These are phyloP conservation scores for Agrochola litura DNA, from an alignment of 2,888 invertebrate genomes.

Conservation along the genomic window DNA sequence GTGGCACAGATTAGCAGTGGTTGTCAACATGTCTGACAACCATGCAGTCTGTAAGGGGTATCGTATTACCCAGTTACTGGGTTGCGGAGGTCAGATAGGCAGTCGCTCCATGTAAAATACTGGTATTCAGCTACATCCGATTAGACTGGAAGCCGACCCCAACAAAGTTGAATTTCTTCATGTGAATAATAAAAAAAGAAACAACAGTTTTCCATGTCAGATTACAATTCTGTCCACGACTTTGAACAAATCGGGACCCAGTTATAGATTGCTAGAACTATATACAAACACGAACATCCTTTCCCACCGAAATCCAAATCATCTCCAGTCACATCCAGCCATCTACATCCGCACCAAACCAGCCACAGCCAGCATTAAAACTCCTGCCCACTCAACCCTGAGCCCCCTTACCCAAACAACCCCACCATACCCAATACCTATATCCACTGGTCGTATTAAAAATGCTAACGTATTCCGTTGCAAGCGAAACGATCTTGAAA, in stretches of 20 bases:
- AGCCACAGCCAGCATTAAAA: conserved; percentile 71
- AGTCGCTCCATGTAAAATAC: too few species aligned
- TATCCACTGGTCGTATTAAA: conserved; percentile 73
- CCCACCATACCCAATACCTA: conserved; percentile 57
- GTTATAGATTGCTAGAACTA: too few species aligned
- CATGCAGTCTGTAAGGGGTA: too few species aligned
- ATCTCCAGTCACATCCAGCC: conserved; percentile 59
- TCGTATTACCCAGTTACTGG: too few species aligned
- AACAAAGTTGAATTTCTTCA: too few species aligned
- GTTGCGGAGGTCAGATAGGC: too few species aligned
- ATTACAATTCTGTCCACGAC: background rate
- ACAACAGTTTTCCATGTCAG: background rate
- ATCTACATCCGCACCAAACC: conserved; percentile 52
- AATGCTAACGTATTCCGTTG: conserved; percentile 78
- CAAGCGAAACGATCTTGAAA: conserved; percentile 76
- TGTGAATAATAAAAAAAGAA: too few species aligned
- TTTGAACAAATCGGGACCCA: background rate
- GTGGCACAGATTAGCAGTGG: too few species aligned
- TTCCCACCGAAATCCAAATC: background rate
- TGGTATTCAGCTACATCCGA: too few species aligned
- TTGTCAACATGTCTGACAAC: too few species aligned
- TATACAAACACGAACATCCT: background rate
- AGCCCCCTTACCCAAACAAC: conserved; percentile 59
- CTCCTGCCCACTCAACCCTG: conserved; percentile 69
- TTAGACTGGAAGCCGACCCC: too few species aligned